Evolutionary conservation across 2,888 invertebrate genomes (phyloP).

Genomic region (Cremastobaeus sp.): DNA sequence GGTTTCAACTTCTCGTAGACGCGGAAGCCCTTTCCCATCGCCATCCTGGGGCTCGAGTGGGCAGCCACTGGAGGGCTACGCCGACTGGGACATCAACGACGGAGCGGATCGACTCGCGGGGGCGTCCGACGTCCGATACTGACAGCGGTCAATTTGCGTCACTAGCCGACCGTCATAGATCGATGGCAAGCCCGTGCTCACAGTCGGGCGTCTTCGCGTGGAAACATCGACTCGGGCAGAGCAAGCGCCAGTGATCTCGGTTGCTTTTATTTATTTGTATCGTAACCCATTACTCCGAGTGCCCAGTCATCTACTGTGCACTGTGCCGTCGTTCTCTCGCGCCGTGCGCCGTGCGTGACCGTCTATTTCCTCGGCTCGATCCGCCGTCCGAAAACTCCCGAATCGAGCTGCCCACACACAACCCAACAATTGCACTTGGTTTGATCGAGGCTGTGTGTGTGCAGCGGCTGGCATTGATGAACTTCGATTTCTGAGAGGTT

Average conservation of each 20-base stretch:
- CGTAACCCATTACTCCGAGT: too few relatives aligned
- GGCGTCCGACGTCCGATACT: constrained; percentile 27
- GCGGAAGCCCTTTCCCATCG: constrained; percentile 95
- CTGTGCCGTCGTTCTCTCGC: too few relatives aligned
- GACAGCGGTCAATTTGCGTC: constrained; percentile 37
- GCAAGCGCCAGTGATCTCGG: not conserved
- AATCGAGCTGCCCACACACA: too few relatives aligned
- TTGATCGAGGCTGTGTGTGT: too few relatives aligned
- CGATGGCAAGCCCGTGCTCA: constrained; percentile 6
- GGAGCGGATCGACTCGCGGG: not conserved
- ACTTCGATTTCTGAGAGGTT: too few relatives aligned
- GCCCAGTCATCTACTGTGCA: too few relatives aligned
- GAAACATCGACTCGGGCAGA: constrained; percentile 3
- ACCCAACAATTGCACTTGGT: too few relatives aligned
- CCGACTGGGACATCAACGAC: constrained; percentile 29
- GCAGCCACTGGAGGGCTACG: constrained; percentile 27
- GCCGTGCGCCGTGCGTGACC: too few relatives aligned
- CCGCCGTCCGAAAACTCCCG: too few relatives aligned
- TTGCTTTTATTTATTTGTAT: constrained; percentile 12
- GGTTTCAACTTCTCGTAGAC: constrained; percentile 92
- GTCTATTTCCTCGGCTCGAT: too few relatives aligned
- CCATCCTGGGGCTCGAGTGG: constrained; percentile 87
- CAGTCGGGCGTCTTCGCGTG: not conserved
- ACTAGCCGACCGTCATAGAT: constrained; percentile 28
- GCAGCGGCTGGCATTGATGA: too few relatives aligned